Evolutionary conservation across 2,797 vertebrate genomes (phyloP).

Genomic region (Xenopus petersii): DNA sequence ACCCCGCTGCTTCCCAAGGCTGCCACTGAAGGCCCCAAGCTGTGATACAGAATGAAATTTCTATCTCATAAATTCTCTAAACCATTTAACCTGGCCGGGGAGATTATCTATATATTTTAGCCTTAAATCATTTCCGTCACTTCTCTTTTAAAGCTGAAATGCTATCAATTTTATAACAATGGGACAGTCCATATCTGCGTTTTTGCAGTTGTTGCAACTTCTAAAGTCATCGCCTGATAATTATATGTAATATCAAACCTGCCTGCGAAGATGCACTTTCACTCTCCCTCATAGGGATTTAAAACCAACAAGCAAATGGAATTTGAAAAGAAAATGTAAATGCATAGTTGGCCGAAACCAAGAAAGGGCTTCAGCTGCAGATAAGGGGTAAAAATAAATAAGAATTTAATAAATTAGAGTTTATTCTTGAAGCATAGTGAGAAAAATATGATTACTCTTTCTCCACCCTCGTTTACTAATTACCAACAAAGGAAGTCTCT

Average conservation of each 20-base stretch:
- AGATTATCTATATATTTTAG: conserved; percentile 48
- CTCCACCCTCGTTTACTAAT: no score
- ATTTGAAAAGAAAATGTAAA: no score
- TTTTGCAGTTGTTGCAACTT: conserved; percentile 14
- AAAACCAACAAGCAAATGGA: no score
- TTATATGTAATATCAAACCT: neutral
- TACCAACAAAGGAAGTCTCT: no score
- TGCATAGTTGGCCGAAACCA: no score
- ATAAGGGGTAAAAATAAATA: no score
- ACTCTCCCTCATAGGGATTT: neutral
- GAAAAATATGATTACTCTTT: no score
- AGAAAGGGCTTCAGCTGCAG: no score
- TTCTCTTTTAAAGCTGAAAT: conserved; percentile 13
- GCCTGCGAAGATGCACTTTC: neutral
- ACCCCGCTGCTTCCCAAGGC: conserved; percentile 45
- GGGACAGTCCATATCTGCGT: neutral
- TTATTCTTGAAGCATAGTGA: no score
- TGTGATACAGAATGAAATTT: conserved; percentile 47
- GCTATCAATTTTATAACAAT: conserved; percentile 21
- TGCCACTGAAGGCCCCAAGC: conserved; percentile 47
- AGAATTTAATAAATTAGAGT: no score
- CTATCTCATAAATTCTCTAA: conserved; percentile 51
- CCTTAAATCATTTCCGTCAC: conserved; percentile 31
- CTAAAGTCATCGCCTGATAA: conserved; percentile 12
- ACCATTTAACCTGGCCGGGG: conserved; percentile 45